These are phyloP conservation scores for Alectura lathami DNA, from an alignment of 2,113 vertebrate genomes.

Conservation along the genomic window DNA sequence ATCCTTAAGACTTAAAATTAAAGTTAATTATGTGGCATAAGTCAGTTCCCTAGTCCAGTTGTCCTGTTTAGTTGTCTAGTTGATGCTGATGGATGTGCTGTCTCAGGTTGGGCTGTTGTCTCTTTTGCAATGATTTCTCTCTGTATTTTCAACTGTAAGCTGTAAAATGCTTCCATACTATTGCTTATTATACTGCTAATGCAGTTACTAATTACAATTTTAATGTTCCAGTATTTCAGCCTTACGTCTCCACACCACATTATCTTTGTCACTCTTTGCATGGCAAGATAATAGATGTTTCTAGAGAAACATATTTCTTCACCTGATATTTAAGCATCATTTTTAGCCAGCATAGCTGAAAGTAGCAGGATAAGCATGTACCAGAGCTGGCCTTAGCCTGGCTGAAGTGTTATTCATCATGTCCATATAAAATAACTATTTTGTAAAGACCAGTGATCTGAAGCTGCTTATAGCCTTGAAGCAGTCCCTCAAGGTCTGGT, in stretches of 20 bases:
- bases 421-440: neutral
- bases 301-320: neutral
- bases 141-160: neutral
- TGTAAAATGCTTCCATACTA: neutral
- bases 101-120: neutral
- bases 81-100: neutral
- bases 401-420: conserved; percentile 7
- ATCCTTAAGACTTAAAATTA: neutral
- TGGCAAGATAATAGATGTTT: neutral
- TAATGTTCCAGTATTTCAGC: neutral
- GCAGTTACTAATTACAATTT: neutral
- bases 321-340: neutral
- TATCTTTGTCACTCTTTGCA: neutral
- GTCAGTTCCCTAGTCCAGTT: neutral
- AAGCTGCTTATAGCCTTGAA: conserved; percentile 15
- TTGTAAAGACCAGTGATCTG: conserved; percentile 24
- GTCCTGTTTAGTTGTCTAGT: neutral
- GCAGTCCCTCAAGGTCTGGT: neutral
- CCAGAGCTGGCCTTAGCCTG: neutral
- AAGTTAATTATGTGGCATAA: neutral
- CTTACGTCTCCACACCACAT: neutral
- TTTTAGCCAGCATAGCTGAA: neutral
- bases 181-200: neutral
- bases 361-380: neutral
- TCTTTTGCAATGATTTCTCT: neutral